Percentiles rank a stretch among this genome's conserved stretches.
Conservation (phyloP, 1,140 invertebrate species). For the Paralvinella palmiformis region DNA sequence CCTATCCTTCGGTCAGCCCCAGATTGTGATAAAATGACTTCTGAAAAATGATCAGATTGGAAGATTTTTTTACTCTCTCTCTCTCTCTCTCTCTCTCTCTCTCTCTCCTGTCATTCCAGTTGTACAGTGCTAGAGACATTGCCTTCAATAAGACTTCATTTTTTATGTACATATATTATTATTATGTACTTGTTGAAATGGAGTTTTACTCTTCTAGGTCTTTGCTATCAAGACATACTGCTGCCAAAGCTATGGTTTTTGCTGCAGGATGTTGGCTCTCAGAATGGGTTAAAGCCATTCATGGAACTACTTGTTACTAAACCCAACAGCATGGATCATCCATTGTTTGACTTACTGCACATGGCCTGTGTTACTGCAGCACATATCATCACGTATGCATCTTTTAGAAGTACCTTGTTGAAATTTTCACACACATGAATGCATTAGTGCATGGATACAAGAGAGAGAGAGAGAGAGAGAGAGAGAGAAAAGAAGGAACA, state of each 20-base stretch:
- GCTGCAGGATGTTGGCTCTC: constrained; percentile 76
- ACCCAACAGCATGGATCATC: constrained; percentile 64
- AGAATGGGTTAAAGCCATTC: constrained; percentile 83
- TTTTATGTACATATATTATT: neutral
- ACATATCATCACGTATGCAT: constrained; percentile 91
- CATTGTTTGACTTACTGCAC: constrained; percentile 64
- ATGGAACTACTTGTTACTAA: constrained; percentile 75
- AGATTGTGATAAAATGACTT: too few species aligned
- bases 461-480: too few species aligned
- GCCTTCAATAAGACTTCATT: neutral
- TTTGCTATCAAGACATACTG: constrained; percentile 80
- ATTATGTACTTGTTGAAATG: neutral
- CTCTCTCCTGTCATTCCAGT: neutral
- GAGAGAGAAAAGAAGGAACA: too few species aligned
- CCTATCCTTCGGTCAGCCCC: too few species aligned
- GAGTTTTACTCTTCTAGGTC: constrained; percentile 54
- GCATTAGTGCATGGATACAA: too few species aligned
- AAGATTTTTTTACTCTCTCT: too few species aligned
- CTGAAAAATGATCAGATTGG: too few species aligned
- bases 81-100: too few species aligned
- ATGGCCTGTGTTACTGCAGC: constrained; percentile 93
- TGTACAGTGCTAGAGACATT: neutral
- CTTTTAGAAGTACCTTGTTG: too few species aligned
- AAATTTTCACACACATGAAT: too few species aligned
- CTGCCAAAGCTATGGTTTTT: constrained; percentile 88